Percentiles rank a stretch among this genome's conserved stretches.
phyloP scores from a whole-genome alignment of 2,113 vertebrate genomes.

The Erpornis zantholeuca region DNA sequence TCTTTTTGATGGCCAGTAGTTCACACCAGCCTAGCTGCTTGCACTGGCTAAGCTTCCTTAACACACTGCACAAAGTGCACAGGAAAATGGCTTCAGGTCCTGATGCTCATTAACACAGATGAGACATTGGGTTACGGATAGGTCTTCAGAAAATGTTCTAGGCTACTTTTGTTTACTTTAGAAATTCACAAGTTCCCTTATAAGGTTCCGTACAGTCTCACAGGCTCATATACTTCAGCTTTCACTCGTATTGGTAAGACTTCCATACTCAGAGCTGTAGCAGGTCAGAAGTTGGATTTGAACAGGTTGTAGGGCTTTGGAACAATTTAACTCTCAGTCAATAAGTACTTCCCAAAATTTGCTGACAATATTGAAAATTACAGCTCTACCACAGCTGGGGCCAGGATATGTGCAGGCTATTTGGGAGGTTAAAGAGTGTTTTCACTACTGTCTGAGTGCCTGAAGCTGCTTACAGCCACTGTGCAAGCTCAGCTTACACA shows the following conservation, averaged over 20 bases:
- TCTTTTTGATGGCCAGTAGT: slow-evolving; percentile 24
- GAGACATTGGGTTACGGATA: background rate
- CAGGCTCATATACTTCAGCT: background rate
- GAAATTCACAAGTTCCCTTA: background rate
- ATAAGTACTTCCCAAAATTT: background rate
- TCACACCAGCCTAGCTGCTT: background rate
- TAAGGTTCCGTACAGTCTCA: background rate
- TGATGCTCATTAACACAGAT: background rate
- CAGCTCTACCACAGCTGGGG: background rate
- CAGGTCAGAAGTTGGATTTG: background rate
- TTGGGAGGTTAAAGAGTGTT: background rate
- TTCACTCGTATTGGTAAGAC: background rate
- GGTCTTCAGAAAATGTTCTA: background rate
- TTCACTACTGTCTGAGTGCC: background rate
- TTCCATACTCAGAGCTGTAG: background rate
- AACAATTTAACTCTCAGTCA: background rate
- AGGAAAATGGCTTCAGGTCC: background rate
- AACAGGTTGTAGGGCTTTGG: background rate
- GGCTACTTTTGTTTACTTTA: background rate
- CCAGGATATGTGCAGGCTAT: background rate
- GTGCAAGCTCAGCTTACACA: accelerated
- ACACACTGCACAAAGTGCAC: background rate
- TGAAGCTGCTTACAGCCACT: background rate
- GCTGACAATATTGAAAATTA: background rate
- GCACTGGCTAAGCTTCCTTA: background rate